Evolutionary conservation across 2,888 invertebrate genomes (phyloP), one percentile per base, ranked within the genome.

Genomic region (Ormyrus thymus): DNA sequence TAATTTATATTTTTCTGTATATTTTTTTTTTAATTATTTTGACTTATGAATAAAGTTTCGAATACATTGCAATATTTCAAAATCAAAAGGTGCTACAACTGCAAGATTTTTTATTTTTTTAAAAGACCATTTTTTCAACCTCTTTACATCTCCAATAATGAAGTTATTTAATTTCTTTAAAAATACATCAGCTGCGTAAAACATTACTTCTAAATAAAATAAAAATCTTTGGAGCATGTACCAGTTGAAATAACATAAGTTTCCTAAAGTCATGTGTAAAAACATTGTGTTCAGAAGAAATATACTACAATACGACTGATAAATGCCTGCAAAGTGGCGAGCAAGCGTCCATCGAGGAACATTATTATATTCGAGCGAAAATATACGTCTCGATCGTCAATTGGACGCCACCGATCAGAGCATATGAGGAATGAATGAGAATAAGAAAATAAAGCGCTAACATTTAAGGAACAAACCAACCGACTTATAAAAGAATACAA

Each of bases 241-340:
- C 85, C 85, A 85, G 85, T 85, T 84, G 86, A 87, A 86, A 84
- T 89, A 89, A 89, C 86, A 86, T 90, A 90, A 89, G 87, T 89
- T 90, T 90, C 90, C 89, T 90, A 89, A 89, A 86, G 89, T 89
- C 88, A 88, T 88, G 86, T 89, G 88, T 90, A 90, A 89, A 89
- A 89, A 89, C 86, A 90, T 90, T 90, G 89, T 90, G 90, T 90
- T 90, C 90, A 90, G 86, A 88, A 89, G 83, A 87, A 89, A 88
- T 88, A 89, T 89, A 89, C 89, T 89, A 89, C 87, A 89, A 89
- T 89, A 90, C 87, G 90, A 90, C 90, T 90, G 90, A 89, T 88
- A 86, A 78, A 83, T 86, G 87, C 87, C 86, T 84, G 86, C 84
- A 82, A 85, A 81, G 86, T 85, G 86, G 85, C 84, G 84, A 85